Conservation (phyloP, 92 coral and sea anemone genomes). For the Blastomussa wellsi region DNA sequence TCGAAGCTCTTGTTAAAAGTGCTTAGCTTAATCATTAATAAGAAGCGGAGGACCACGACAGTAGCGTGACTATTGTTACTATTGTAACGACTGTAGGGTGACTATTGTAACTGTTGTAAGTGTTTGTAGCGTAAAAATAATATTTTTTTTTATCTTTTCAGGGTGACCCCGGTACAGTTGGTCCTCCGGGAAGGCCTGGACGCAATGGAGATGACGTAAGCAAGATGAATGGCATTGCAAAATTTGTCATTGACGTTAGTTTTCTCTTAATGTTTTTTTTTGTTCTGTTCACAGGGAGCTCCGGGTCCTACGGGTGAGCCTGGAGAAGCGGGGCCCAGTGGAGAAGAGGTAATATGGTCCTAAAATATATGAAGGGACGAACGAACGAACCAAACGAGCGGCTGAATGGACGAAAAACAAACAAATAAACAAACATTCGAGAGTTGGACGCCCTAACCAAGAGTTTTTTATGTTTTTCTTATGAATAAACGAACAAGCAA, state of each 20-base stretch:
- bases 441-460: not conserved
- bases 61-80: too few species aligned
- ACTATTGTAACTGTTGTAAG: too few species aligned
- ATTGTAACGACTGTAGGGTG: too few species aligned
- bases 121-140: too few species aligned
- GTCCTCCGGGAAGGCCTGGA: slow-evolving; percentile 69
- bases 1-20: not conserved
- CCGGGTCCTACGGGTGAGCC: slow-evolving; percentile 34
- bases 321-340: slow-evolving; percentile 24
- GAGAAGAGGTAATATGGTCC: slow-evolving; percentile 30
- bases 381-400: not conserved
- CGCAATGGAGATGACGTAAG: slow-evolving; percentile 74
- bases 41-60: not conserved
- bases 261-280: not conserved
- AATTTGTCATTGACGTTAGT: too few species aligned
- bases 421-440: not conserved
- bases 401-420: not conserved
- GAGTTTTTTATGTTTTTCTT: too few species aligned
- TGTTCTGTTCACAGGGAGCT: not conserved
- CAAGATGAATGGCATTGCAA: not conserved
- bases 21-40: not conserved
- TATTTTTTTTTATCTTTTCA: slow-evolving; percentile 2
- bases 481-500: too few species aligned
- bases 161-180: slow-evolving; percentile 64
- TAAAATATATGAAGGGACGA: not conserved